These are phyloP conservation scores for Tetragonula clypearis DNA, from an alignment of 1,140 invertebrate genomes.

Conservation along the genomic window DNA sequence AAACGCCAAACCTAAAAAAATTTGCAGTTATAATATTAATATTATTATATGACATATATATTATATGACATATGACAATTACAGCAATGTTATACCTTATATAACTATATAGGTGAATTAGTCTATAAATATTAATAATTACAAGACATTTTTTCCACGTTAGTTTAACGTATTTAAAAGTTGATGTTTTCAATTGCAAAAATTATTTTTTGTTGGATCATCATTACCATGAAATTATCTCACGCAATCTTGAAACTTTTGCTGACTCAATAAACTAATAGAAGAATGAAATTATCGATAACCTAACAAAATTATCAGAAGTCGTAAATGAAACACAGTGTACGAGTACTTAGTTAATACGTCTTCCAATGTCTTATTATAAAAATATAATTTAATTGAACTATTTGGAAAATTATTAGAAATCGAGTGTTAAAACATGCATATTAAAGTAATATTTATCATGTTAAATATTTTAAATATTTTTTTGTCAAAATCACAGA, in stretches of 20 bases:
- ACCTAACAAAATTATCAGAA: no score
- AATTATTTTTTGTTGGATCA: neutral
- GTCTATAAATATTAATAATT: neutral
- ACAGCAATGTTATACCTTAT: neutral
- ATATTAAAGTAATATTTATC: neutral
- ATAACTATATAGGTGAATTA: neutral
- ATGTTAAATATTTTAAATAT: neutral
- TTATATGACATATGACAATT: neutral
- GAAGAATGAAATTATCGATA: neutral
- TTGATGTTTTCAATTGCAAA: neutral
- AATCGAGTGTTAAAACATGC: neutral
- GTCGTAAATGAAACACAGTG: neutral
- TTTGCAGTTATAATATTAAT: neutral
- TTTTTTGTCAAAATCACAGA: neutral
- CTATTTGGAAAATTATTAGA: neutral
- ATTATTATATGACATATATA: neutral
- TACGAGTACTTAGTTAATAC: neutral
- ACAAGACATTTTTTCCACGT: neutral
- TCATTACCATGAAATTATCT: neutral
- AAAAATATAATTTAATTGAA: neutral
- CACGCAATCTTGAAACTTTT: neutral
- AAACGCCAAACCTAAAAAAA: conserved; percentile 3
- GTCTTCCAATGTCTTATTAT: neutral
- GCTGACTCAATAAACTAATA: neutral
- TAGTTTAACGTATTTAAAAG: neutral